Evolutionary conservation across 2,113 vertebrate genomes (phyloP), one percentile per base, ranked within the genome.

Genomic region (Pseudorasbora parva): DNA sequence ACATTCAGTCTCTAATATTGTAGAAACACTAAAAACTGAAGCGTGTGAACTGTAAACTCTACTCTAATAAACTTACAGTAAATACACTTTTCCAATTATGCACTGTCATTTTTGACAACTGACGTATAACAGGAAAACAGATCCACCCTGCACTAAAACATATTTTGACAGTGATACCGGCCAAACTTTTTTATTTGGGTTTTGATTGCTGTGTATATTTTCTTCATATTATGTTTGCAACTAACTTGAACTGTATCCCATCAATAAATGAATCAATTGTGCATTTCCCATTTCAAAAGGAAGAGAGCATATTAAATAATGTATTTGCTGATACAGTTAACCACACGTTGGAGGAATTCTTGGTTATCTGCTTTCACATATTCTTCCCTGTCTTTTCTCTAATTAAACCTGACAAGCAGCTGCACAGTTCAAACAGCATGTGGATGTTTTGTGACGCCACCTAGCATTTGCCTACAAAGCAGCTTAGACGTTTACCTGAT

Each of bases 401-500:
- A 69, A 80, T 80, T 80, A 49, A 68, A 54, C 21, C 45, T 33
- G 79, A 81, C 62, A 54, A 54, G 43, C 78, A 81, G 62, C 78
- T 81, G 78, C 57, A 77, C 15, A 66, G 41, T 47, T 49, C 78
- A 54, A 69, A 59, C 33, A 30, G 54, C 78, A 81, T 81, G 45
- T 81, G 78, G 78, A 81, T 69, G 47, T 69, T 81, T 81, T 56
- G 79, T 71, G 79, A 69, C 79, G 49, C 79, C 79, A 69, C 64
- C 64, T 64, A 54, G 25, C 64, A 69, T 69, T 69, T 41, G 30
- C 64, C 64, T 69, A 69, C 56, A 56, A 80, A 80, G 78, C 78
- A 51, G 78, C 45, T 68, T 30, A 81, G 79, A 54, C 25, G 17
- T 71, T 81, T 17, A 81, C 79, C 79, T 81, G 79, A 81, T 54